Conservation (phyloP, 2,888 invertebrate genomes). For the Idaea aversata region DNA sequence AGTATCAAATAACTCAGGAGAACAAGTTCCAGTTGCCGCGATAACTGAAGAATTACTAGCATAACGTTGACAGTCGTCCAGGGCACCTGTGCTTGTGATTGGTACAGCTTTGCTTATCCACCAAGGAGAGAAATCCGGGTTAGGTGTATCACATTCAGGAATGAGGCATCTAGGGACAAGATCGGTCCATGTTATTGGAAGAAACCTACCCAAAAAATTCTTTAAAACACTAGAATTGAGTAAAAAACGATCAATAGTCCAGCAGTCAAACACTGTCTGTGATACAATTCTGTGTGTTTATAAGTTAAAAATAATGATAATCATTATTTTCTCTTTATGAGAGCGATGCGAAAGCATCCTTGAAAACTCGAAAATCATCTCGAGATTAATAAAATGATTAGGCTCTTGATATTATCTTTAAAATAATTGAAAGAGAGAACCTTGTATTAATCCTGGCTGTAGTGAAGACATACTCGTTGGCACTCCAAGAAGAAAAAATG, state of each 20-base stretch:
- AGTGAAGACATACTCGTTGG: conserved; percentile 71
- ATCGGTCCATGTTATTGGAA: neutral
- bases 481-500: conserved; percentile 67
- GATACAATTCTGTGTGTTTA: neutral
- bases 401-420: neutral
- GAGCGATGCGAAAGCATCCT: no score
- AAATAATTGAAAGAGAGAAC: conserved; percentile 30
- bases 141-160: conserved; percentile 53
- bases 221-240: no score
- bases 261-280: neutral
- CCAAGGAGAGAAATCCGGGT: conserved; percentile 48
- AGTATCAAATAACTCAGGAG: neutral
- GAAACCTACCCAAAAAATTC: neutral
- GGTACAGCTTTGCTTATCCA: conserved; percentile 64
- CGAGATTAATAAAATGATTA: neutral
- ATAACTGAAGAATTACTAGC: conserved; percentile 30
- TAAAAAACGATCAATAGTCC: no score
- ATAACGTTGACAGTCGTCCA: conserved; percentile 57
- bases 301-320: no score
- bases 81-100: conserved; percentile 38
- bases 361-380: neutral
- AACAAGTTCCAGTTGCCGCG: neutral
- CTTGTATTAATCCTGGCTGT: conserved; percentile 67
- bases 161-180: conserved; percentile 51
- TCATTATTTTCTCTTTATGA: no score